Evolutionary conservation across 2,113 vertebrate genomes (phyloP).

Genomic region (Podarcis raffonei): DNA sequence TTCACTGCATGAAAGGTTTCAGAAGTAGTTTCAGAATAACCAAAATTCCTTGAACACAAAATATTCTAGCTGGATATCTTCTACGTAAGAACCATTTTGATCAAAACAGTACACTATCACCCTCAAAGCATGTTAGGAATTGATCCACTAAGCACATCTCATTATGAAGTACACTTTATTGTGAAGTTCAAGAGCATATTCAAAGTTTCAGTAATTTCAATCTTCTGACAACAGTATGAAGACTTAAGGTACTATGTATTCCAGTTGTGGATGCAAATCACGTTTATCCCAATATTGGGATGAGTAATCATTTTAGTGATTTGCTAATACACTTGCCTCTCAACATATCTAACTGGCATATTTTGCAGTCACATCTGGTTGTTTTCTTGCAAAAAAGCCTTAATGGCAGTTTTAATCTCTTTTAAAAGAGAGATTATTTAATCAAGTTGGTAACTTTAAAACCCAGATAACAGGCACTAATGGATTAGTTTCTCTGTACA

Average conservation of each 20-base stretch:
- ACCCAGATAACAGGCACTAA: constrained; percentile 76
- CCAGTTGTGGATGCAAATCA: constrained; percentile 76
- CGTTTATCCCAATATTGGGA: constrained; percentile 63
- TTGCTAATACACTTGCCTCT: constrained; percentile 72
- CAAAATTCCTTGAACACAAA: neutral
- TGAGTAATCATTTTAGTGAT: constrained; percentile 50
- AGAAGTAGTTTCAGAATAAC: neutral
- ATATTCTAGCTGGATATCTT: neutral
- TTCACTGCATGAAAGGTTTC: neutral
- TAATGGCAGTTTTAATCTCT: constrained; percentile 68
- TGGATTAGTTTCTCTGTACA: constrained; percentile 70
- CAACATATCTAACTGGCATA: constrained; percentile 67
- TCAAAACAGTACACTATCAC: neutral
- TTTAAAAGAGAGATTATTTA: constrained; percentile 58
- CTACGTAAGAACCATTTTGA: neutral
- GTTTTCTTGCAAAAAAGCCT: constrained; percentile 66
- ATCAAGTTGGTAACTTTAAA: constrained; percentile 67
- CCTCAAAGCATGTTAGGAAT: constrained; percentile 54
- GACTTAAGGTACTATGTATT: constrained; percentile 71
- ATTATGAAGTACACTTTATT: constrained; percentile 86
- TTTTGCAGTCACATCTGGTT: constrained; percentile 63
- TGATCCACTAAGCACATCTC: constrained; percentile 79
- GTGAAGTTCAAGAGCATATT: constrained; percentile 82
- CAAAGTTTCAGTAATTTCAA: constrained; percentile 67
- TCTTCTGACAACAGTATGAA: constrained; percentile 77